These are phyloP conservation scores for Ligdia adustata DNA, from an alignment of 2,888 invertebrate species.

Conservation along the genomic window DNA sequence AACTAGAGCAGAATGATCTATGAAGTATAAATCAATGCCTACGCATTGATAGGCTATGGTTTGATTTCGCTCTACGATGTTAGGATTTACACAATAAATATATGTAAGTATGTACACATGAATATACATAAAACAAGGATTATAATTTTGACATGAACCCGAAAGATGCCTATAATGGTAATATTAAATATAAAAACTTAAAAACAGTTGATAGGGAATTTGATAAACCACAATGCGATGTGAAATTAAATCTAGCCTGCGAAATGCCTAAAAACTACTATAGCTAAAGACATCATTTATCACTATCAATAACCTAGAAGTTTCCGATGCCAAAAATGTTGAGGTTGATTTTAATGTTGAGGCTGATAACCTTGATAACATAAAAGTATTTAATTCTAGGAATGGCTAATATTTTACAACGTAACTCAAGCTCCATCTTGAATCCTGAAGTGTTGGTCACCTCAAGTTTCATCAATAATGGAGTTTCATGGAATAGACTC, in stretches of 20 bases:
- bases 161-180: too few species aligned
- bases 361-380: constrained; percentile 2
- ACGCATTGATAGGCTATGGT: constrained; percentile 18
- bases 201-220: too few species aligned
- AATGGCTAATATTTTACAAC: not conserved
- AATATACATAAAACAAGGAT: too few species aligned
- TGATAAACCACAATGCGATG: too few species aligned
- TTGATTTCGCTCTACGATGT: too few species aligned
- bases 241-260: too few species aligned
- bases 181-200: too few species aligned
- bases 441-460: not conserved
- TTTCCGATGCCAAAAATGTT: constrained; percentile 1
- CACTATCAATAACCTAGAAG: constrained; percentile 13
- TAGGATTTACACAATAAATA: too few species aligned
- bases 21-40: constrained; percentile 22
- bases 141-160: too few species aligned
- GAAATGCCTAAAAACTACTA: too few species aligned
- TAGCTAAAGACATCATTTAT: constrained; percentile 9
- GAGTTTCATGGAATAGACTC: not conserved
- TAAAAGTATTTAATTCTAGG: not conserved
- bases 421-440: not conserved
- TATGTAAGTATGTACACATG: too few species aligned
- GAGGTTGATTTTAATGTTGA: not conserved
- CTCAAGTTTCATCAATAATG: constrained; percentile 6
- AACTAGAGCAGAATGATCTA: constrained; percentile 18